Conservation (phyloP, 2,888 invertebrate species). For the Drosophila anomalata region DNA sequence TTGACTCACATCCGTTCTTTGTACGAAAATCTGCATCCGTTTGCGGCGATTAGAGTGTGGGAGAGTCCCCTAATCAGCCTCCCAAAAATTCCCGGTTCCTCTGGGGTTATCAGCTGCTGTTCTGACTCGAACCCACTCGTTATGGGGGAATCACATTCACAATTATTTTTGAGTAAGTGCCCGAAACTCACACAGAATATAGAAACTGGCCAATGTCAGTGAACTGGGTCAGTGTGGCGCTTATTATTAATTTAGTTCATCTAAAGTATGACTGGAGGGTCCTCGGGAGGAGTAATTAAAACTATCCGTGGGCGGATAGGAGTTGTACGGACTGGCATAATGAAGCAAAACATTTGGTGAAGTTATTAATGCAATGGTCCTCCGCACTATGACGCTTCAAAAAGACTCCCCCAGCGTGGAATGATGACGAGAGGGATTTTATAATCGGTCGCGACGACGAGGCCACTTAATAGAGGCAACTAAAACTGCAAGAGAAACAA, state of each 20-base stretch:
- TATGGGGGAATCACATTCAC: slow-evolving; percentile 13
- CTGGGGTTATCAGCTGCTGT: slow-evolving; percentile 13
- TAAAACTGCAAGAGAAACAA: slow-evolving; percentile 42
- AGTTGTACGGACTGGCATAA: slow-evolving; percentile 5
- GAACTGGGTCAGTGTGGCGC: too few species aligned
- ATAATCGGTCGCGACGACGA: slow-evolving; percentile 18
- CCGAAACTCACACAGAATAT: not conserved
- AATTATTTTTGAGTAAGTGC: not conserved
- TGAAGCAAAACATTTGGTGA: slow-evolving; percentile 27
- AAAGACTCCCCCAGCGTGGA: slow-evolving; percentile 22
- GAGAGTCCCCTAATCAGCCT: slow-evolving; percentile 14
- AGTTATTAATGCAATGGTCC: slow-evolving; percentile 38
- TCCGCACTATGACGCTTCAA: slow-evolving; percentile 59
- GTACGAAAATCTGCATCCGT: slow-evolving; percentile 30
- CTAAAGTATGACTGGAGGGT: not conserved
- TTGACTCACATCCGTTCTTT: slow-evolving; percentile 57
- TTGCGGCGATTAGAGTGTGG: slow-evolving; percentile 26
- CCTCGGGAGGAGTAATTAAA: slow-evolving; percentile 31
- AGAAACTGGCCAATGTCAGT: not conserved
- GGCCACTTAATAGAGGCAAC: slow-evolving; percentile 65
- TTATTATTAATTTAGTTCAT: not conserved
- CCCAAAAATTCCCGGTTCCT: slow-evolving; percentile 19
- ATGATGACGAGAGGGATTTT: slow-evolving; percentile 45
- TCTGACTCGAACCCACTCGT: not conserved
- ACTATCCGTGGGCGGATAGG: slow-evolving; percentile 7